Evolutionary conservation across 2,888 invertebrate species (phyloP).

Genomic region (Parapristionchus giblindavisi): DNA sequence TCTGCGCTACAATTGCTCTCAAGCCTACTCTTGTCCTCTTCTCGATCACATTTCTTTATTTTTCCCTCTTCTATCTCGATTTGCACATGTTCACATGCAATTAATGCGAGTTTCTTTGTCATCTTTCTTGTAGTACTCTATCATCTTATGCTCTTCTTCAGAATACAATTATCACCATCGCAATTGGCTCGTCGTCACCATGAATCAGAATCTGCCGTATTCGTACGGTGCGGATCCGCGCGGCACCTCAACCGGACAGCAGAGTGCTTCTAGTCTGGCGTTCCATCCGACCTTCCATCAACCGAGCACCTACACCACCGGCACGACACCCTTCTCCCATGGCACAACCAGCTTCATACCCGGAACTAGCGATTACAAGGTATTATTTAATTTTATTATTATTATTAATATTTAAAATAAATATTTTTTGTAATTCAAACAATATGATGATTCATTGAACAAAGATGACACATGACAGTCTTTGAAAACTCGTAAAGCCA

Average conservation of each 20-base stretch:
- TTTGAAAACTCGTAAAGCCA: not conserved
- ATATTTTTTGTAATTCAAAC: no score
- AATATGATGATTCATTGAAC: no score
- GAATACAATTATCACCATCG: not conserved
- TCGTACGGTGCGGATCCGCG: conserved; percentile 51
- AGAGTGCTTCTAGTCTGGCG: conserved; percentile 44
- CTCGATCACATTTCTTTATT: not conserved
- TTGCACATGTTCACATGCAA: not conserved
- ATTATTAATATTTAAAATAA: no score
- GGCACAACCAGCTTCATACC: conserved; percentile 51
- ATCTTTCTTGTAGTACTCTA: no score
- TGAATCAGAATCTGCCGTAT: conserved; percentile 55
- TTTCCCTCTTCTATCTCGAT: not conserved
- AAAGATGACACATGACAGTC: no score
- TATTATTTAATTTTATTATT: conserved; percentile 10
- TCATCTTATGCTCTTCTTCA: not conserved
- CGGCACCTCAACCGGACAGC: conserved; percentile 41
- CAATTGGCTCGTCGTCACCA: conserved; percentile 19
- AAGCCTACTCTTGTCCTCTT: not conserved
- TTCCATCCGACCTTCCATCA: conserved; percentile 53
- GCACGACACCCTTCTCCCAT: conserved; percentile 47
- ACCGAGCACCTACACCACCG: conserved; percentile 48
- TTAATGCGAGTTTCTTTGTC: no score
- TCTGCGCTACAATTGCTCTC: no score
- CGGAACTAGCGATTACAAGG: conserved; percentile 37